Base-by-base conservation (phyloP, 2,888 invertebrate species). In the Adelphocoris suturalis region DNA sequence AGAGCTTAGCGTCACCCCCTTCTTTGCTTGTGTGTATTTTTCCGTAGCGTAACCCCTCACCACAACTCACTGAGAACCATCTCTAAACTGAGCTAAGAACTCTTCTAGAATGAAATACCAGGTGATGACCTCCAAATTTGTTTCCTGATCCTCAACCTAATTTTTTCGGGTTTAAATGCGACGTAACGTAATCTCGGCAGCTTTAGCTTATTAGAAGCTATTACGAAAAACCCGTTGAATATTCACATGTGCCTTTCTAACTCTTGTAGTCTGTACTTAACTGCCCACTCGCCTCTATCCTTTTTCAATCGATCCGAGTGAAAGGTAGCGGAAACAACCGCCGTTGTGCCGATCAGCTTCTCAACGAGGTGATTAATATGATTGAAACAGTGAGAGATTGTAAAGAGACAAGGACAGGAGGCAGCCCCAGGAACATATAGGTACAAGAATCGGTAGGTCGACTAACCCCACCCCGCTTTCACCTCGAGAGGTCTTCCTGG, bases 321-420 rank as follows among this genome's bases (percentile, higher is more conserved):
- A 23, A 68, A 68, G 68, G 68, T 68, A 68, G 23, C n/a, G 68
- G 68, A 68, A 68, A 68, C 11, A 68, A 27, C 68, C 68, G 68
- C 23, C 23, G 68, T 23, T 68, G 23, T 23, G 23, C 23, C 3
- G 37, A 37, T 37, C 37, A 37, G 37, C 68, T 68, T 68, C 11
- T 68, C 68, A 68, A 23, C 68, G 12, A 23, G 52, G 82, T 23
- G 48, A 82, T 82, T 82, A 82, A 82, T 82, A 52, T 82, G 82
- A 52, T 82, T 52, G 81, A 82, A 52, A 52, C 47, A 11, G 46
- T 78, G 47, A 46, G 47, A 78, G 78, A 78, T 78, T 37, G 78
- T 47, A 28, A 78, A 46, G 28, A 47, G 19, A 78, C 78, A 78
- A 47, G 78, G 46, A 37, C 16, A 19, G 78, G 46, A 78, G 37